Percentiles rank a stretch among this genome's conserved stretches.
Conservation (phyloP, 2,888 invertebrate species). For the Galerucella nymphaeae region DNA sequence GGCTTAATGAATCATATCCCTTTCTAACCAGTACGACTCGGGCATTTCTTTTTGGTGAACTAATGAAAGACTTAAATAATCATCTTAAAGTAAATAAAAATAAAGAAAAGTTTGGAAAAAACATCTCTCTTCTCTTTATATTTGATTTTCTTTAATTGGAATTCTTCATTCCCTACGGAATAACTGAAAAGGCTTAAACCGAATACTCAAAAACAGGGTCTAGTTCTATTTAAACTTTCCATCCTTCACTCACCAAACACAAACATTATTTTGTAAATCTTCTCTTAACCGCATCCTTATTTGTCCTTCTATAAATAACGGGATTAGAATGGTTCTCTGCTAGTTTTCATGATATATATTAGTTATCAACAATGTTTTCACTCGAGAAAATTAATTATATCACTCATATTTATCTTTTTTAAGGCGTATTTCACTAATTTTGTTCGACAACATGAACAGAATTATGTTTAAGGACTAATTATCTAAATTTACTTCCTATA, state of each 20-base stretch:
- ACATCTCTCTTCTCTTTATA: not conserved
- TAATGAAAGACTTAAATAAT: not conserved
- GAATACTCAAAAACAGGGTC: not conserved
- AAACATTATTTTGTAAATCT: not conserved
- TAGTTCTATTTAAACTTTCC: not conserved
- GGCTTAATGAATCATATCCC: too few relatives aligned
- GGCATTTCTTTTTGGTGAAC: too few relatives aligned
- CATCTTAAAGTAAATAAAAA: not conserved
- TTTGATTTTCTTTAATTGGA: conserved; percentile 8
- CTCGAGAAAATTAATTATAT: not conserved
- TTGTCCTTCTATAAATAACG: not conserved
- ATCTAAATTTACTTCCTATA: too few relatives aligned
- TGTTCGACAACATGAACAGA: too few relatives aligned
- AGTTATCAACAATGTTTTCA: not conserved
- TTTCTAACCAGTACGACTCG: too few relatives aligned
- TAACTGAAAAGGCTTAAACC: not conserved
- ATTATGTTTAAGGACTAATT: too few relatives aligned
- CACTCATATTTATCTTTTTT: not conserved
- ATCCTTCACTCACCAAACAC: not conserved
- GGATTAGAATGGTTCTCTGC: not conserved
- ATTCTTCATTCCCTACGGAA: not conserved
- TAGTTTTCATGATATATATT: too few relatives aligned
- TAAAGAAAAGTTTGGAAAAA: not conserved
- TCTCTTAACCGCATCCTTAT: not conserved
- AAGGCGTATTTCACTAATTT: too few relatives aligned